Evolutionary conservation across 2,797 vertebrate genomes (phyloP).

Genomic region (Sebastes trivittatus): DNA sequence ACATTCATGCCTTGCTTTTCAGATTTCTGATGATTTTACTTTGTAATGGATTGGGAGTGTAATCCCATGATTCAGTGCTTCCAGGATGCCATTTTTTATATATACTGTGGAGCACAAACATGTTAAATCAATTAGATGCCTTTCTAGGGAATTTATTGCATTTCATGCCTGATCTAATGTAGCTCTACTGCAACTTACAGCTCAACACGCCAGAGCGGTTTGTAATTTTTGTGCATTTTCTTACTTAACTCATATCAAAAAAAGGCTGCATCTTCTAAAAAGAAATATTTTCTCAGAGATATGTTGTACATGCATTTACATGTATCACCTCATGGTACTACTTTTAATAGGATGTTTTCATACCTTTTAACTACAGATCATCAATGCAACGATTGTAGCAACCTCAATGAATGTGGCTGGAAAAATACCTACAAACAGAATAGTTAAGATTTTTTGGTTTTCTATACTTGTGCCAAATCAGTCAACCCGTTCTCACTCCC

Average conservation of each 20-base stretch:
- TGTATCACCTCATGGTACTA: conserved; percentile 27
- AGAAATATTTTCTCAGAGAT: conserved; percentile 39
- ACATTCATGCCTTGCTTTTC: conserved; percentile 56
- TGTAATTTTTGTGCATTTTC: conserved; percentile 56
- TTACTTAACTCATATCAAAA: conserved; percentile 19
- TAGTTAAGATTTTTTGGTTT: conserved; percentile 14
- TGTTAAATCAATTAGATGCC: conserved; percentile 54
- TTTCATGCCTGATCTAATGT: conserved; percentile 57
- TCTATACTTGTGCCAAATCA: conserved; percentile 37
- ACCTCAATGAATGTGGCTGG: conserved; percentile 37
- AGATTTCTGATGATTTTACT: conserved; percentile 22
- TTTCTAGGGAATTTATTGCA: conserved; percentile 51
- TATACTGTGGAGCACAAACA: conserved; percentile 44
- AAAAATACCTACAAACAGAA: neutral
- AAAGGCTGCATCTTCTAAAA: conserved; percentile 28
- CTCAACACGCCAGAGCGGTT: conserved; percentile 35
- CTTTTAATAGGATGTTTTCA: conserved; percentile 17
- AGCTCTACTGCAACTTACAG: conserved; percentile 36
- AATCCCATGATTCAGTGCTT: conserved; percentile 53
- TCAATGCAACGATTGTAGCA: conserved; percentile 45
- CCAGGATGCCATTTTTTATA: conserved; percentile 41
- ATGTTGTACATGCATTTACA: conserved; percentile 23
- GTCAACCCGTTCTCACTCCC: no score
- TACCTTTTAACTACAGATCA: conserved; percentile 22
- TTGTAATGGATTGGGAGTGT: conserved; percentile 10